Evolutionary conservation across 2,888 invertebrate genomes (phyloP).

Genomic region (Nematopogon swammerdamellus): DNA sequence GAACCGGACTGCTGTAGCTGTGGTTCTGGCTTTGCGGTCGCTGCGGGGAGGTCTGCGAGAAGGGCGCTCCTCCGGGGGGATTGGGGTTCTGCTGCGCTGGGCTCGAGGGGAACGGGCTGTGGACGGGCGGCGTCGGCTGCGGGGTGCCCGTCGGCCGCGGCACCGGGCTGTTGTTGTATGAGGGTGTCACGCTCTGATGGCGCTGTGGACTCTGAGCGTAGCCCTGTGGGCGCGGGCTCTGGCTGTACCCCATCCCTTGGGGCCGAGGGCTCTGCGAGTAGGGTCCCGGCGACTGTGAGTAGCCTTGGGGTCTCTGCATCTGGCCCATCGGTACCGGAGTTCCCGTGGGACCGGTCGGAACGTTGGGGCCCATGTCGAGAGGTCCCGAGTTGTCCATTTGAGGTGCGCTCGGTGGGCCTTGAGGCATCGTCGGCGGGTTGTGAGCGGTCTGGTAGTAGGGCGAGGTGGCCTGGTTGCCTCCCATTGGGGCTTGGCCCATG

Average conservation of each 20-base stretch:
- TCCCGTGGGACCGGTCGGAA: conserved; percentile 6
- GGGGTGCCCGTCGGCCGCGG: conserved; percentile 30
- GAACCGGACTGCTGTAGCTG: conserved; percentile 19
- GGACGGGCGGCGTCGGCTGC: conserved; percentile 19
- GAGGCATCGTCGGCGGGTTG: conserved; percentile 3
- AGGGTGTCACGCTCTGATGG: conserved; percentile 9
- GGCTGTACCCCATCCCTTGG: conserved; percentile 27
- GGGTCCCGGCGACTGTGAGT: conserved; percentile 12
- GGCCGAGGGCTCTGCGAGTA: conserved; percentile 30
- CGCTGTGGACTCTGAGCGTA: conserved; percentile 19
- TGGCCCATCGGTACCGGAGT: conserved; percentile 10
- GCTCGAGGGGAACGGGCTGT: conserved; percentile 11
- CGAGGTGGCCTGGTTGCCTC: conserved; percentile 21
- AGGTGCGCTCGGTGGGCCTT: conserved; percentile 5
- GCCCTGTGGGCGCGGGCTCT: conserved; percentile 38
- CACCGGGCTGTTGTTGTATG: conserved; percentile 17
- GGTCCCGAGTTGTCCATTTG: conserved; percentile 4
- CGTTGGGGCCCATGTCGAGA: conserved; percentile 1
- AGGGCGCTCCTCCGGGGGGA: conserved; percentile 5
- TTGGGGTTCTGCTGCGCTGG: conserved; percentile 10
- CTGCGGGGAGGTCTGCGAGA: conserved; percentile 12
- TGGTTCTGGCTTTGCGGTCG: conserved; percentile 13
- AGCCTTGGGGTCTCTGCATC: conserved; percentile 4
- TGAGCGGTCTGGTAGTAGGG: conserved; percentile 9
- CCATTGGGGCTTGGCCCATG: conserved; percentile 6